Percentiles rank a stretch among this genome's conserved stretches.
Evolutionary conservation across 37 sponge, comb jelly and placozoan species (phyloP).

Genomic region (Oscarella lobularis): DNA sequence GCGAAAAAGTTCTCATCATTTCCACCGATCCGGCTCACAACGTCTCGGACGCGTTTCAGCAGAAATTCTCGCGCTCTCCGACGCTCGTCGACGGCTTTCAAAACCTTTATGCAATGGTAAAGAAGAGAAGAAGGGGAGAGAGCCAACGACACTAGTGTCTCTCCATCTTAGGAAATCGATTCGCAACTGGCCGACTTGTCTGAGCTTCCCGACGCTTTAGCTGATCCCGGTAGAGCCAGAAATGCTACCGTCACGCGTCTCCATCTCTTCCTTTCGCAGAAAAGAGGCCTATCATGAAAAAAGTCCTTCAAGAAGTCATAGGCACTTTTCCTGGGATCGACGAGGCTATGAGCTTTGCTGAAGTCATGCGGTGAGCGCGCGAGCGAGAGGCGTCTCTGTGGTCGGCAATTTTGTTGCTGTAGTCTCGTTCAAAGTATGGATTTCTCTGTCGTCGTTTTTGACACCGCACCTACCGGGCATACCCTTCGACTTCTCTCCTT

Average conservation of each 20-base stretch:
- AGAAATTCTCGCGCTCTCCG: conserved; percentile 82
- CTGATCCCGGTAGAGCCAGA: neutral
- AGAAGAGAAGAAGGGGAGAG: neutral
- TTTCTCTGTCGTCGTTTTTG: conserved; percentile 97
- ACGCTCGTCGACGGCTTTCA: conserved; percentile 47
- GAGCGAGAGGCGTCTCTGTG: neutral
- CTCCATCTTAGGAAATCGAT: conserved; percentile 54
- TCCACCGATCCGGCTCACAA: conserved; percentile 99
- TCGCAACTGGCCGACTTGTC: conserved; percentile 43
- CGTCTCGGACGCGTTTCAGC: conserved; percentile 92
- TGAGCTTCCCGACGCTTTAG: conserved; percentile 39
- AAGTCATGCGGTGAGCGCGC: conserved; percentile 60
- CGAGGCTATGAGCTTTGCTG: conserved; percentile 87
- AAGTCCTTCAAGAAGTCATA: conserved; percentile 71
- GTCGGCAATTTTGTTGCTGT: neutral
- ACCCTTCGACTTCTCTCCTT: conserved; percentile 92
- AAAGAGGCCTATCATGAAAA: conserved; percentile 6
- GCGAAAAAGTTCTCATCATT: conserved; percentile 77
- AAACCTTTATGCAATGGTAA: conserved; percentile 93
- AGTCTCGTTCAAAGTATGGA: conserved; percentile 74
- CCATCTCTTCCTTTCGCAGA: neutral
- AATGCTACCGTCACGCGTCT: too few species aligned
- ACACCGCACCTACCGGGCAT: conserved; percentile 99
- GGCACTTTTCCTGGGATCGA: conserved; percentile 91
- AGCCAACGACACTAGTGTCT: neutral